Conservation (phyloP, 2,797 vertebrate genomes). For the Xiphorhynchus erythropygius region DNA sequence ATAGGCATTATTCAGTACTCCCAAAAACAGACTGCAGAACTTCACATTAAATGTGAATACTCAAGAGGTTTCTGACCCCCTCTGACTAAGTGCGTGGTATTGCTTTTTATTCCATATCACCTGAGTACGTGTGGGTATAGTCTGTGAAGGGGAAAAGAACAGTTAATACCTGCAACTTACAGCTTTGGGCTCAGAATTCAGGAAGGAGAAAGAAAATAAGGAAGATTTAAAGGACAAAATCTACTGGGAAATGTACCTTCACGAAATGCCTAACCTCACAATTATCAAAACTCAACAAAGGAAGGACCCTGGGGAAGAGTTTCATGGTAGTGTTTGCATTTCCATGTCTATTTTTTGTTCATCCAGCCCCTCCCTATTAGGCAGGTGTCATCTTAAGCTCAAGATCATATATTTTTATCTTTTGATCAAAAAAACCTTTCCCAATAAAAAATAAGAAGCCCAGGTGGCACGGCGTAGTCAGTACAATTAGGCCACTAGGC, state of each 20-base stretch:
- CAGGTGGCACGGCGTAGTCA: not conserved
- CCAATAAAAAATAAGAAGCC: not conserved
- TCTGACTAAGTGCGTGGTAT: not conserved
- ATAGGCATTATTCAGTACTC: not conserved
- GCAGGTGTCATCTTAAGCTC: not conserved
- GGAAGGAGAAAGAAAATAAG: not conserved
- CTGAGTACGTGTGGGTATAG: not conserved
- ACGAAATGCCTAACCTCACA: not conserved
- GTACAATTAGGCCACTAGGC: not conserved
- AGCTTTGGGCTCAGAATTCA: not conserved
- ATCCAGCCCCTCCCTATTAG: not conserved
- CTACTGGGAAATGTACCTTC: not conserved
- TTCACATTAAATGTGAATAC: not conserved
- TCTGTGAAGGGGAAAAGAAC: not conserved
- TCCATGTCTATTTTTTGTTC: not conserved
- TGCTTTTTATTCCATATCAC: not conserved
- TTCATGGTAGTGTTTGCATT: not conserved
- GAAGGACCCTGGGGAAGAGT: not conserved
- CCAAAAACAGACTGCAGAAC: constrained; percentile 3
- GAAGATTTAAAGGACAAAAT: not conserved
- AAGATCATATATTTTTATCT: not conserved
- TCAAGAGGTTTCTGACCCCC: not conserved
- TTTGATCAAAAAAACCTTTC: not conserved
- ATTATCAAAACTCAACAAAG: not conserved
- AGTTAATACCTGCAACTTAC: not conserved